Evolutionary conservation across 1,140 invertebrate species (phyloP), one percentile per base, ranked within the genome.

Genomic region (Hylyphantes graminicola): DNA sequence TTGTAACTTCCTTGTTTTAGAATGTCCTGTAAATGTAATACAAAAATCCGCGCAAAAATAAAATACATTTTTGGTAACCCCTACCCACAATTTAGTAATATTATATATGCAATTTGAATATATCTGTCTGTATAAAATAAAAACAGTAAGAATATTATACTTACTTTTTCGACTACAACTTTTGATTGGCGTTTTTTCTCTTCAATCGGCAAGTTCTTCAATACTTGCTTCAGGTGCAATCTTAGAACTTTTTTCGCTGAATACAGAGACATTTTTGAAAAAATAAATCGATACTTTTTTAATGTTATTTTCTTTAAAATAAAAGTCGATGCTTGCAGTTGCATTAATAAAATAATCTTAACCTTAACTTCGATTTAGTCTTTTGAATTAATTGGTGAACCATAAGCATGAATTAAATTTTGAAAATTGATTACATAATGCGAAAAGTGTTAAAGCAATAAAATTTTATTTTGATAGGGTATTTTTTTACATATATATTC

Each of bases 171-270:
- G n/a, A 65, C 17, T 9, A 82, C 70, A 50, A 75, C 13, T 48
- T 73, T 13, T 53, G 80, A 82, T n/a, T 82, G 70, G 2, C 12
- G 12, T 6, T 10, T 11, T 61, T 65, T 82, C 48, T 82, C 61
- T 57, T 74, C 80, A n/a, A 10, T 7, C n/a, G 80, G 64, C n/a
- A 82, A 70, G 57, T n/a, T 74, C 65, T 74, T 82, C n/a, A 82
- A 51, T 65, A 19, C 19, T 35, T 75, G 50, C 55, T 82, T 82
- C 10, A 82, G 19, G 9, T 55, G 57, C n/a, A 51, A 2, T 57
- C 80, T 74, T 48, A 82, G 50, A 17, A 51, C 12, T 64, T 82
- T 82, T n/a, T 82, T 82, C 7, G 80, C 68, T 8, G 72, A 51
- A 17, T 65, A 51, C 17, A 82, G 65, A 65, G 70, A 17, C 80